Evolutionary conservation across 92 coral and sea anemone genomes (phyloP).

Genomic region (Epizoanthus fatuus): DNA sequence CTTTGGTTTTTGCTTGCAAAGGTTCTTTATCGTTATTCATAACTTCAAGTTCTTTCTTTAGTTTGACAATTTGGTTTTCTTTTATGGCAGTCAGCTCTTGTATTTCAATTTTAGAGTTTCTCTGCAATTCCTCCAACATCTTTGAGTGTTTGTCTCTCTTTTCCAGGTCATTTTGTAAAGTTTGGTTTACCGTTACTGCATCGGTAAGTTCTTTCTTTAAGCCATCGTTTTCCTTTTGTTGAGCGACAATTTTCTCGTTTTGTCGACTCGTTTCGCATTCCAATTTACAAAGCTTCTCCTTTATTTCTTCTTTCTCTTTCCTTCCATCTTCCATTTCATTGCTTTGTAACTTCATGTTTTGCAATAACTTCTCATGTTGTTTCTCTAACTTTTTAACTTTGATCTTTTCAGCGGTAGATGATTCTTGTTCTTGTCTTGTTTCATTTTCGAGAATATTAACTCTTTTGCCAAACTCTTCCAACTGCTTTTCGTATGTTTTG

Average conservation of each 20-base stretch:
- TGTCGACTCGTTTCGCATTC: constrained; percentile 29
- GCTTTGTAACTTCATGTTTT: constrained; percentile 42
- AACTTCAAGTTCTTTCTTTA: constrained; percentile 1
- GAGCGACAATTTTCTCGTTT: constrained; percentile 27
- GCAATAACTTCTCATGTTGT: constrained; percentile 68
- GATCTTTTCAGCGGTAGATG: neutral
- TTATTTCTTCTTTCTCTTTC: constrained; percentile 63
- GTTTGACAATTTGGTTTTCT: constrained; percentile 32
- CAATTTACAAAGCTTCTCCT: constrained; percentile 47
- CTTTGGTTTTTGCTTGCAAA: constrained; percentile 29
- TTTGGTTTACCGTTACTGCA: constrained; percentile 40
- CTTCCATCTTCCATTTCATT: constrained; percentile 71
- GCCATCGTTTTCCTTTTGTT: constrained; percentile 37
- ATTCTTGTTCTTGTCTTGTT: constrained; percentile 1
- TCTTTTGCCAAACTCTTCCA: constrained; percentile 16
- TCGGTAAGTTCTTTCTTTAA: constrained; percentile 52
- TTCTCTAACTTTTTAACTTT: constrained; percentile 54
- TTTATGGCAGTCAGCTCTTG: constrained; percentile 13
- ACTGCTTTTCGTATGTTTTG: neutral
- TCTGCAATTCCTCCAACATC: constrained; percentile 31
- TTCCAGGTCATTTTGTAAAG: constrained; percentile 29
- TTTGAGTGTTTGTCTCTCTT: constrained; percentile 22
- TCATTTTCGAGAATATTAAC: neutral
- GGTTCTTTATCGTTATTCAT: neutral
- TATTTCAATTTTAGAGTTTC: constrained; percentile 5